Conservation (phyloP, 2,888 invertebrate genomes). For the Mythimna impura region DNA sequence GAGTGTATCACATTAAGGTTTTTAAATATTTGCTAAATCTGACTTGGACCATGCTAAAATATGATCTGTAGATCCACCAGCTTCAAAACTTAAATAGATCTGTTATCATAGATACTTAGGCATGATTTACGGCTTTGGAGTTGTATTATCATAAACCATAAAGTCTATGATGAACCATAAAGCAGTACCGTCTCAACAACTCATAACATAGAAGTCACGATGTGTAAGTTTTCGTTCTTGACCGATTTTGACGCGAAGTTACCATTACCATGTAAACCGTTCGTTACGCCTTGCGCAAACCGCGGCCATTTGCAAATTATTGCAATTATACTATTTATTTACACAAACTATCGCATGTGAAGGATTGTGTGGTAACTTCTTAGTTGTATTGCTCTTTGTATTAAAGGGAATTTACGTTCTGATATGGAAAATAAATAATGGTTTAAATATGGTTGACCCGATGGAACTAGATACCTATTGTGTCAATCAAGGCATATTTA, state of each 20-base stretch:
- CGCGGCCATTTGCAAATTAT: slow-evolving; percentile 58
- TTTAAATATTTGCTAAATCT: background rate
- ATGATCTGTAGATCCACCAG: background rate
- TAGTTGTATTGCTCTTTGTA: slow-evolving; percentile 11
- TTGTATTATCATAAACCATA: background rate
- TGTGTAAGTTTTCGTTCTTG: slow-evolving; percentile 53
- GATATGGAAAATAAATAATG: slow-evolving; percentile 7
- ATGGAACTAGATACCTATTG: slow-evolving; percentile 12
- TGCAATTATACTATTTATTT: slow-evolving; percentile 60
- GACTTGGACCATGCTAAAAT: background rate
- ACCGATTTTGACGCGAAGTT: slow-evolving; percentile 54
- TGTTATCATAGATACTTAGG: too few species aligned
- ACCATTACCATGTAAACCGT: slow-evolving; percentile 48
- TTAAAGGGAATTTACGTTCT: background rate
- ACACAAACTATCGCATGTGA: slow-evolving; percentile 56
- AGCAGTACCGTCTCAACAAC: slow-evolving; percentile 3
- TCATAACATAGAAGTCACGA: slow-evolving; percentile 38
- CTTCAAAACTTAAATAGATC: background rate
- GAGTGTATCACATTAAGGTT: background rate
- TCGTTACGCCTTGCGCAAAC: slow-evolving; percentile 58
- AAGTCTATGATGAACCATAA: slow-evolving; percentile 1
- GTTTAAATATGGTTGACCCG: slow-evolving; percentile 4
- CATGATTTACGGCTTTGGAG: background rate
- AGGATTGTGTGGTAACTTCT: slow-evolving; percentile 48
- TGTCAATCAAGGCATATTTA: slow-evolving; percentile 4